These are phyloP conservation scores for Osedax fenrisi DNA, from an alignment of 2,888 invertebrate species.

Conservation along the genomic window DNA sequence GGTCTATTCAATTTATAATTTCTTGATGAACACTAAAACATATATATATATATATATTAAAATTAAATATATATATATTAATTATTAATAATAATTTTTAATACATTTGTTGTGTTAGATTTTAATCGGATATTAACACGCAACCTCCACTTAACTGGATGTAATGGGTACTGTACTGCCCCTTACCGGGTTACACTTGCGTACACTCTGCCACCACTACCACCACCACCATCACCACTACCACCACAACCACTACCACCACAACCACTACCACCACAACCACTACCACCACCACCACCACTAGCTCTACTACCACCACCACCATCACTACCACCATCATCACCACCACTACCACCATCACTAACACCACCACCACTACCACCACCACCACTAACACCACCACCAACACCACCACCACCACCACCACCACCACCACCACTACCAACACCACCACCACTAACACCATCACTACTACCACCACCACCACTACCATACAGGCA, in stretches of 20 bases:
- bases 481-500: background rate
- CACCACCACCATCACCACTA: background rate
- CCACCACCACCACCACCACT: background rate
- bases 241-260: background rate
- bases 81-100: too few species aligned
- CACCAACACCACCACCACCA: background rate
- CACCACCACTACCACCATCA: background rate
- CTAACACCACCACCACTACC: background rate
- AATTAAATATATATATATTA: too few species aligned
- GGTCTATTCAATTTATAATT: too few species aligned
- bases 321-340: background rate
- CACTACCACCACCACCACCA: background rate
- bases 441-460: background rate
- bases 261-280: background rate
- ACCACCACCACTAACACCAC: background rate
- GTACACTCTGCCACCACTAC: background rate
- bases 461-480: background rate
- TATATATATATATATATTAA: too few species aligned
- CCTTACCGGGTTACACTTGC: too few species aligned
- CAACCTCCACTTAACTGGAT: too few species aligned
- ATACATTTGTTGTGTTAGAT: too few species aligned
- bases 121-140: too few species aligned
- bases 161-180: too few species aligned
- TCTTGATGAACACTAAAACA: too few species aligned
- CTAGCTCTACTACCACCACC: background rate